phyloP scores from a whole-genome alignment of 30 jellyfish, hydroid and myxozoan genomes.

The Turritopsis rubra region DNA sequence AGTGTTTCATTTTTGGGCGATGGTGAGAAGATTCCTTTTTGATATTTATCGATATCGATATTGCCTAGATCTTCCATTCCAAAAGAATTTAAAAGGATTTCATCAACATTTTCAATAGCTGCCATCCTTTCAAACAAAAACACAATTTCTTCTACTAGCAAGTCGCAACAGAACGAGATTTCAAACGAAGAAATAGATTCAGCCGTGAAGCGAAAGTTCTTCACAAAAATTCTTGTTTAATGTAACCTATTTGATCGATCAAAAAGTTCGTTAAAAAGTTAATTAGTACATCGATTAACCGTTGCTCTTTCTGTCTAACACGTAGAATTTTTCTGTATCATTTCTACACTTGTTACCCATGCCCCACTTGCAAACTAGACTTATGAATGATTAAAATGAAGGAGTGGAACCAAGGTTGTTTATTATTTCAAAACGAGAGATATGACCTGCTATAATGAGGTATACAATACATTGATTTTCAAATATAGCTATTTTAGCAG shows the following conservation, averaged over 20 bases:
- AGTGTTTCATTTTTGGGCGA: slow-evolving; percentile 20
- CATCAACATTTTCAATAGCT: slow-evolving; percentile 36
- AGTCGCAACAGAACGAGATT: background rate
- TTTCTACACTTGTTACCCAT: background rate
- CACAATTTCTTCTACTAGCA: background rate
- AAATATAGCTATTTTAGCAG: background rate
- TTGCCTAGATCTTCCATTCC: slow-evolving; percentile 30
- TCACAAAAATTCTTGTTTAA: background rate
- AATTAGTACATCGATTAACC: background rate
- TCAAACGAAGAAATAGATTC: background rate
- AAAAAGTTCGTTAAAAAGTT: background rate
- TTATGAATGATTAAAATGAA: background rate
- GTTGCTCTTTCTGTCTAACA: slow-evolving; percentile 6
- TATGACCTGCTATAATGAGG: background rate
- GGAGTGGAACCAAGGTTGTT: background rate
- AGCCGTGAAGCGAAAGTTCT: background rate
- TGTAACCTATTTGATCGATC: background rate
- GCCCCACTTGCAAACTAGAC: background rate
- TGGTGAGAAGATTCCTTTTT: slow-evolving; percentile 32
- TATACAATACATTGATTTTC: background rate
- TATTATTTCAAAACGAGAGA: background rate
- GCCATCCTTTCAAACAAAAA: background rate
- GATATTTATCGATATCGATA: slow-evolving; percentile 34
- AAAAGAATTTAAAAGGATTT: slow-evolving; percentile 39
- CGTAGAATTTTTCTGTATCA: slow-evolving; percentile 15